Percentiles rank a stretch among this genome's conserved stretches.
These are phyloP conservation scores for Parus major DNA, from an alignment of 2,113 vertebrate genomes.

Conservation along the genomic window DNA sequence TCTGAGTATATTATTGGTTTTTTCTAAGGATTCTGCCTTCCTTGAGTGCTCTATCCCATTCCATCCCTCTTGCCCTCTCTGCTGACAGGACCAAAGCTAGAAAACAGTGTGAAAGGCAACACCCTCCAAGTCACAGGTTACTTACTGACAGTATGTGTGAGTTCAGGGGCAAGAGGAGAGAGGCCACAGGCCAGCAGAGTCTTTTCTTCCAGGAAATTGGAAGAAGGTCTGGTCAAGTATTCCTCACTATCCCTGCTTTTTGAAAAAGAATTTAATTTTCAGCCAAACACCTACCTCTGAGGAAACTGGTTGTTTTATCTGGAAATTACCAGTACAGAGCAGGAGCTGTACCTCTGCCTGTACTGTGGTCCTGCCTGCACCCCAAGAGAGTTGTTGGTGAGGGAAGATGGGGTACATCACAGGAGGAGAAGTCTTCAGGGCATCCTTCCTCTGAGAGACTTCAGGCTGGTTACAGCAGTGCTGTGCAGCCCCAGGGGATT, in stretches of 20 bases:
- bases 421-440: not conserved
- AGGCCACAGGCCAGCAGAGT: not conserved
- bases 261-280: not conserved
- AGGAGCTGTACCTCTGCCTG: not conserved
- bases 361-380: not conserved
- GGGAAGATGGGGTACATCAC: not conserved
- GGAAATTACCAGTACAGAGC: not conserved
- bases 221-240: not conserved
- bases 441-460: not conserved
- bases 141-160: accelerated
- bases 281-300: not conserved
- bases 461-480: not conserved
- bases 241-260: not conserved
- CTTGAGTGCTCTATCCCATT: not conserved
- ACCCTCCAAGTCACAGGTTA: not conserved
- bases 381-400: not conserved
- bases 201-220: not conserved
- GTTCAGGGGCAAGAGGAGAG: not conserved
- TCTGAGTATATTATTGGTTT: not conserved
- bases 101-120: not conserved
- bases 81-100: not conserved
- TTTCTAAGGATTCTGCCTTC: not conserved
- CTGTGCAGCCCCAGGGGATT: not conserved
- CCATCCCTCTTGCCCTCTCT: not conserved
- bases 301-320: not conserved